These are phyloP conservation scores for Synanthedon myopaeformis DNA, from an alignment of 2,888 invertebrate species.

Conservation along the genomic window DNA sequence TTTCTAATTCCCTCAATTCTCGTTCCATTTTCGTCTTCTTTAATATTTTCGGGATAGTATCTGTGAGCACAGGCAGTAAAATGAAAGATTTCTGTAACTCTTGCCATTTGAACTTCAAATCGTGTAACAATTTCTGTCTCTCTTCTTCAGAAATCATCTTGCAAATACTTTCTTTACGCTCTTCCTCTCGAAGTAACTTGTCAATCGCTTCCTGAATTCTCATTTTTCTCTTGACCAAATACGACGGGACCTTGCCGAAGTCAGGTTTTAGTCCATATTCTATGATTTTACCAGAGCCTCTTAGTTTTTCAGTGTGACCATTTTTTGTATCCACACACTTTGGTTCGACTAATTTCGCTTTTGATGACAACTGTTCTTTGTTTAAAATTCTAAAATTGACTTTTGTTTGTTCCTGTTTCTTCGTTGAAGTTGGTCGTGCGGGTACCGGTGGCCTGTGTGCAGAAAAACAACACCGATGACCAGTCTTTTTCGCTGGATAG, in stretches of 20 bases:
- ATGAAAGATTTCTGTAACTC: conserved; percentile 84
- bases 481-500: conserved; percentile 43
- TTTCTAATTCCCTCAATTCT: conserved; percentile 83
- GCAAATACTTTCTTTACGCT: conserved; percentile 68
- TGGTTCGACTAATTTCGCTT: conserved; percentile 67
- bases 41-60: conserved; percentile 85
- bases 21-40: conserved; percentile 84
- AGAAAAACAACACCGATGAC: conserved; percentile 43
- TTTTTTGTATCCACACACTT: conserved; percentile 73
- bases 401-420: conserved; percentile 34
- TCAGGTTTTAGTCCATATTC: conserved; percentile 73
- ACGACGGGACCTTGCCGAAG: conserved; percentile 79
- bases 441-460: conserved; percentile 61
- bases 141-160: conserved; percentile 73
- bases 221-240: conserved; percentile 67
- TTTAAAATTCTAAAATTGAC: conserved; percentile 73
- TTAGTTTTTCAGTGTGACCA: conserved; percentile 73
- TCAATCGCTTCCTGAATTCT: conserved; percentile 37
- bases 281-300: conserved; percentile 75
- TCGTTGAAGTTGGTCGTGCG: conserved; percentile 36
- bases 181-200: conserved; percentile 36
- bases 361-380: conserved; percentile 67
- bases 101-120: conserved; percentile 84
- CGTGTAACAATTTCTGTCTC: conserved; percentile 72
- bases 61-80: conserved; percentile 85